Conservation (phyloP, 2,888 invertebrate genomes). For the Dicyrtomina minuta region DNA sequence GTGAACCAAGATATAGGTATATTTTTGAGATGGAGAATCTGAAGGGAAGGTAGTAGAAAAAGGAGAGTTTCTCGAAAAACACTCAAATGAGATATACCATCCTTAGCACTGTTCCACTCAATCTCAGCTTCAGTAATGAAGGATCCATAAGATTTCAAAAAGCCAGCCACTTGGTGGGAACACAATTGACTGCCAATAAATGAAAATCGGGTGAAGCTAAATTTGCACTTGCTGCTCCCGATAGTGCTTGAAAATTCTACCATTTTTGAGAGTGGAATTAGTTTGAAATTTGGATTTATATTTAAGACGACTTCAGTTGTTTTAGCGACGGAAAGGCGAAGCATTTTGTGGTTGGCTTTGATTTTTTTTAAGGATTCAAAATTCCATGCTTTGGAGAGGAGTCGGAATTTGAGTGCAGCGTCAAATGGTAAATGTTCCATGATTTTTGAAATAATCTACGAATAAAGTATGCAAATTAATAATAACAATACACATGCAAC, state of each 20-base stretch:
- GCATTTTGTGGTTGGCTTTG: neutral
- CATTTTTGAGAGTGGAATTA: neutral
- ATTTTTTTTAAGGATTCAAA: neutral
- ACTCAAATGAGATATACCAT: neutral
- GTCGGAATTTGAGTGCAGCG: neutral
- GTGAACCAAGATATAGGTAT: neutral
- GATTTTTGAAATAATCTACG: neutral
- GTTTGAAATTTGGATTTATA: neutral
- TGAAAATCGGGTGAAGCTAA: neutral
- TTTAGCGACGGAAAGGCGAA: neutral
- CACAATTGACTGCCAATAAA: neutral
- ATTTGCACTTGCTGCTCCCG: neutral
- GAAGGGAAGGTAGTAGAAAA: neutral
- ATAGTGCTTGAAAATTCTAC: neutral
- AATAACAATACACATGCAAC: no score
- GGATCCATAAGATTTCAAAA: neutral
- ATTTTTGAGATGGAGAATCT: neutral
- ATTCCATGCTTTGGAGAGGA: neutral
- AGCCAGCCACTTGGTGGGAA: neutral
- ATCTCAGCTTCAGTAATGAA: neutral
- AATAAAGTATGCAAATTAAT: neutral
- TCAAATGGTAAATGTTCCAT: neutral
- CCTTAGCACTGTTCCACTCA: neutral
- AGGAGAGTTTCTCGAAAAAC: neutral
- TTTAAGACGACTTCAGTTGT: no score